Evolutionary conservation across 1,140 invertebrate species (phyloP).

Genomic region (Zophobas morio): DNA sequence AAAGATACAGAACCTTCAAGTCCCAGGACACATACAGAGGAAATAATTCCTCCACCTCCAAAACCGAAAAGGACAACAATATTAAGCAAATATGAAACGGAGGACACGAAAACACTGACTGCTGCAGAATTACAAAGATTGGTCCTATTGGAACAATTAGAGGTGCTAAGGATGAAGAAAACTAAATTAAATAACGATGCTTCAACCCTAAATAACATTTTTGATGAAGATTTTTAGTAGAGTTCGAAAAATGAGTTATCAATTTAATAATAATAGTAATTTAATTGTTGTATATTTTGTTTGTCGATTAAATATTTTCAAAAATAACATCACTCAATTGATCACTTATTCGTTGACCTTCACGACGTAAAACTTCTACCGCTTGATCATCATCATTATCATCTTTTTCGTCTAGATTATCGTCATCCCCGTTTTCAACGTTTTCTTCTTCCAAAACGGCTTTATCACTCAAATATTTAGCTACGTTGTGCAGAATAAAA

Average conservation of each 20-base stretch:
- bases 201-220: not conserved
- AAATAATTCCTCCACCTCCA: not conserved
- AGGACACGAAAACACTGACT: slow-evolving; percentile 39
- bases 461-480: too few species aligned
- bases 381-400: not conserved
- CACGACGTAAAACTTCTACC: not conserved
- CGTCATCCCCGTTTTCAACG: not conserved
- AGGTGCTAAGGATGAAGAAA: slow-evolving; percentile 7
- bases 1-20: not conserved
- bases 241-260: not conserved
- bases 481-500: too few species aligned
- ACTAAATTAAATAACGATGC: not conserved
- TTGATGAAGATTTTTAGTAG: not conserved
- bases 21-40: not conserved
- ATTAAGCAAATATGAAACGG: slow-evolving; percentile 15
- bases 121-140: slow-evolving; percentile 47
- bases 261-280: not conserved
- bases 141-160: slow-evolving; percentile 50
- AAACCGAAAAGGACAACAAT: not conserved
- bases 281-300: slow-evolving; percentile 5
- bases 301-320: not conserved
- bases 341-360: not conserved
- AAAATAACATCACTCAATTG: not conserved
- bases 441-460: too few species aligned
- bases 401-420: not conserved